Evolutionary conservation across 1,140 invertebrate genomes (phyloP), one percentile per base, ranked within the genome.

Genomic region (Ceratitis capitata): DNA sequence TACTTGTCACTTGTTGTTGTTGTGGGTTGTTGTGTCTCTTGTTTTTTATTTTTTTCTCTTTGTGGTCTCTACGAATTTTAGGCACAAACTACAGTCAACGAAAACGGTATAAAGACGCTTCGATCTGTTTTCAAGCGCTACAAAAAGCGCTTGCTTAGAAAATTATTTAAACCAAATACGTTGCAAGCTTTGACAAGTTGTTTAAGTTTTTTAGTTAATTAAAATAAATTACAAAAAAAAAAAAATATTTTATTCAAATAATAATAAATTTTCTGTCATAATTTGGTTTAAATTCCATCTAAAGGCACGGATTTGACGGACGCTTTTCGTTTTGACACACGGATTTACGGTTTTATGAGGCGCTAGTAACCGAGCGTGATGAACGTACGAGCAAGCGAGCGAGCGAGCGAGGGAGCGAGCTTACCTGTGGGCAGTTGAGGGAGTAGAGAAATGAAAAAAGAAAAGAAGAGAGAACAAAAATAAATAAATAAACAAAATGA

Each of bases 21-120:
- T 42, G 14, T 69, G n/a, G 56, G 19, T 47, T 56, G 19, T 56
- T 56, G 51, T 56, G 23, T 56, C 23, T 56, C 9, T 56, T 56
- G 51, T 56, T n/a, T 56, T 56, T 56, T n/a, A 56, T 56, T 5
- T 74, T 7, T 82, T 56, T n/a, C 12, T 85, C 7, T 49, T 83
- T 61, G 47, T 83, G 3, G 3, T 45, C 56, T 47, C n/a, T 49
- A 82, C 42, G 83, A 83, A 83, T 85, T 53, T 90, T 87, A 90
- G 90, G 90, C 90, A 91, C 90, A 91, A 91, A 91, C 90, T 91
- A 91, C 90, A 91, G 90, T 91, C 90, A 89, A 89, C 90, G 90
- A 91, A 90, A 90, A 89, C 89, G 90, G 89, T 91, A 91, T 91
- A 91, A 91, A 91, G 90, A 89, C 88, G 89, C 90, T 91, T 45